Evolutionary conservation across 2,888 invertebrate species (phyloP).

Genomic region (Scaptomyza cyrtandrae): DNA sequence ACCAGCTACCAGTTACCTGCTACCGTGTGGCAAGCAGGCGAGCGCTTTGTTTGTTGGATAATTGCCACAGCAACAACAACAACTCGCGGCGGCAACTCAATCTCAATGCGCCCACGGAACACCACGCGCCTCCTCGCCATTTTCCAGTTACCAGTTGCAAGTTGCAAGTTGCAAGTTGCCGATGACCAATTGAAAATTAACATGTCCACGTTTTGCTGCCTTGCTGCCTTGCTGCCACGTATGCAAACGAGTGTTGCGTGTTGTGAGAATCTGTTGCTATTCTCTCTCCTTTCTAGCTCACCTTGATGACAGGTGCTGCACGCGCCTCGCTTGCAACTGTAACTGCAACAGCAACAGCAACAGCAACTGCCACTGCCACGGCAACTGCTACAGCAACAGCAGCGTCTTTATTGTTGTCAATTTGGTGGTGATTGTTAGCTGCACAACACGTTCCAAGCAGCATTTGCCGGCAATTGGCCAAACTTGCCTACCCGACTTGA

Average conservation of each 20-base stretch:
- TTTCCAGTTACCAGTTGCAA: too few relatives aligned
- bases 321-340: conserved; percentile 23
- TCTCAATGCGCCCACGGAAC: conserved; percentile 53
- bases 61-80: conserved; percentile 50
- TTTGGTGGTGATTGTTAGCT: conserved; percentile 67
- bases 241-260: conserved; percentile 69
- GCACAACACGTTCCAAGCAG: conserved; percentile 34
- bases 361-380: conserved; percentile 28
- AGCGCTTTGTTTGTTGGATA: conserved; percentile 61
- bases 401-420: conserved; percentile 68
- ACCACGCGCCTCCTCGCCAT: neutral
- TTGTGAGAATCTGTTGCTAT: conserved; percentile 31
- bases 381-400: conserved; percentile 29
- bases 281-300: neutral
- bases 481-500: neutral
- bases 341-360: conserved; percentile 20
- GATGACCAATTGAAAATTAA: conserved; percentile 76
- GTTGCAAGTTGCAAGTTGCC: neutral
- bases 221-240: too few relatives aligned
- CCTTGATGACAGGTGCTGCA: conserved; percentile 49
- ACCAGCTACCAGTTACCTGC: conserved; percentile 26
- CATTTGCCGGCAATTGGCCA: conserved; percentile 19
- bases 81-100: conserved; percentile 60
- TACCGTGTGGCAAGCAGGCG: conserved; percentile 55
- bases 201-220: conserved; percentile 59